Conservation (phyloP, 2,113 vertebrate genomes). For the Rynchops niger region DNA sequence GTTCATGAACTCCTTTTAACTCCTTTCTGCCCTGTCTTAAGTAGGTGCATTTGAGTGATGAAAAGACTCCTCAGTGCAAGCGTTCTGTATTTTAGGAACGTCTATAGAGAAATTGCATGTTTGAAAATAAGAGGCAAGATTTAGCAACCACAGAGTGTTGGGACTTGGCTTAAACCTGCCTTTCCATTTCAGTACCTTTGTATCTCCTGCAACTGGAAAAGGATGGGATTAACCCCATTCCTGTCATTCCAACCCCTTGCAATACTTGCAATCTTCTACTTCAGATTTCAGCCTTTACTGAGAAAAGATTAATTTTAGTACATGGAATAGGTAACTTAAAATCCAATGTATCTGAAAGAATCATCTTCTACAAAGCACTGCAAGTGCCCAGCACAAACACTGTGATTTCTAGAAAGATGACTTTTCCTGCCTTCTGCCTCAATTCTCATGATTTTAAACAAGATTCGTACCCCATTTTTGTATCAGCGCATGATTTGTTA, state of each 20-base stretch:
- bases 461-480: not conserved
- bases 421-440: not conserved
- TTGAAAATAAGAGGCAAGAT: not conserved
- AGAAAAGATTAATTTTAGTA: not conserved
- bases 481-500: rapidly evolving
- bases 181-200: not conserved
- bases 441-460: not conserved
- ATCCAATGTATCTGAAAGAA: not conserved
- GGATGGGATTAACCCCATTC: not conserved
- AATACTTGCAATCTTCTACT: not conserved
- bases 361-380: not conserved
- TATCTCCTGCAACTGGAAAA: not conserved
- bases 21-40: not conserved
- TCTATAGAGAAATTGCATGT: not conserved
- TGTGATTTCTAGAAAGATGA: not conserved
- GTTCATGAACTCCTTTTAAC: not conserved
- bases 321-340: not conserved
- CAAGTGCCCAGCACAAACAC: not conserved
- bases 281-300: not conserved
- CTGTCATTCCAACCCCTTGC: not conserved
- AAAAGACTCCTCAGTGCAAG: not conserved
- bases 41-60: not conserved
- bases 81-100: not conserved
- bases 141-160: not conserved
- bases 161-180: not conserved